These are phyloP conservation scores for Lymantria monacha DNA, from an alignment of 2,888 invertebrate species.

Conservation along the genomic window DNA sequence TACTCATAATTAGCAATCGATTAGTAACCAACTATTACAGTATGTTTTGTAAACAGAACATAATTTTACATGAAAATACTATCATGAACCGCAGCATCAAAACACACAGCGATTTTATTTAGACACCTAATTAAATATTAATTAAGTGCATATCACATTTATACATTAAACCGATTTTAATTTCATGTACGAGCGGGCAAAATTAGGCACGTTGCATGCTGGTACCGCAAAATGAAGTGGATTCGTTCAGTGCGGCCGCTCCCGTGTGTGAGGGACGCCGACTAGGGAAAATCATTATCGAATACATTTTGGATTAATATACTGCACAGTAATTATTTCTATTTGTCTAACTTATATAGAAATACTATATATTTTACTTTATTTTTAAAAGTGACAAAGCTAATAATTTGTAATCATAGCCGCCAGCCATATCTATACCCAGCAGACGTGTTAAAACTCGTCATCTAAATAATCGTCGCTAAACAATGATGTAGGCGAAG, in stretches of 20 bases:
- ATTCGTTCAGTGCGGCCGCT: conserved; percentile 48
- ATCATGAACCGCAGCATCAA: conserved; percentile 57
- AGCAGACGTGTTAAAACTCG: too few relatives aligned
- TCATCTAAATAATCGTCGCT: too few relatives aligned
- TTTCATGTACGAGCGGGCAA: conserved; percentile 77
- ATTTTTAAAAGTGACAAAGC: too few relatives aligned
- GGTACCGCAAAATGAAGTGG: conserved; percentile 79
- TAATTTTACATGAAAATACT: conserved; percentile 60
- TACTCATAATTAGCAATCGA: too few relatives aligned
- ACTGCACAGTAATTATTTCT: conserved; percentile 33
- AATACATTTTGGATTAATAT: conserved; percentile 60
- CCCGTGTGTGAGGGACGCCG: conserved; percentile 41
- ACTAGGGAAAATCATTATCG: conserved; percentile 69
- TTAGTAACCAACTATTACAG: too few relatives aligned
- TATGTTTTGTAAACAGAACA: conserved; percentile 18
- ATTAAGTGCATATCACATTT: conserved; percentile 79
- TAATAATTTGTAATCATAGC: too few relatives aligned
- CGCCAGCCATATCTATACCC: too few relatives aligned
- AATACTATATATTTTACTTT: too few relatives aligned
- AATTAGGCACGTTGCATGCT: conserved; percentile 73
- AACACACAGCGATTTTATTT: conserved; percentile 70
- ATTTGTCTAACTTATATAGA: not conserved
- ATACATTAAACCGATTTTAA: conserved; percentile 80
- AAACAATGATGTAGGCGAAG: too few relatives aligned
- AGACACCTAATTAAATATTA: conserved; percentile 81